Conservation (phyloP, 2,113 vertebrate genomes). For the Orcinus orca region DNA sequence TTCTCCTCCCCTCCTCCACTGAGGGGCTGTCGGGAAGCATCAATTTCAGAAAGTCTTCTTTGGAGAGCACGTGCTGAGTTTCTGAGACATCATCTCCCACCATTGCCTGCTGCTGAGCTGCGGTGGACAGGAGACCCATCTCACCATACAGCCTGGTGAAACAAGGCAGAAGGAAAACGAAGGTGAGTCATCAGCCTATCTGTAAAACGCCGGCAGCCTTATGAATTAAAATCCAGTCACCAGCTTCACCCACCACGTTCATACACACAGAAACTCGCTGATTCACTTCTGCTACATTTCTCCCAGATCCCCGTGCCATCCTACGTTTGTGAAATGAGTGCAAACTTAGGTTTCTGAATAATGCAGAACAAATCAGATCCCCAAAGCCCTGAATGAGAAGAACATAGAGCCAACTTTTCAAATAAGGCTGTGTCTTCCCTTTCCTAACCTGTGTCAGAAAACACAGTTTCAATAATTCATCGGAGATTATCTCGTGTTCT, state of each 20-base stretch:
- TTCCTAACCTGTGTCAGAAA: background rate
- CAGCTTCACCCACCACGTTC: accelerated
- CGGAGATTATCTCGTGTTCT: constrained; percentile 2
- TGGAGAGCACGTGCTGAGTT: constrained; percentile 88
- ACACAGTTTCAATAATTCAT: constrained; percentile 25
- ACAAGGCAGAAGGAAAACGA: constrained; percentile 34
- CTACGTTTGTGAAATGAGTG: background rate
- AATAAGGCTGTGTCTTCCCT: background rate
- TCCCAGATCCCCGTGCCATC: background rate
- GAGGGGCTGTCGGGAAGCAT: constrained; percentile 90
- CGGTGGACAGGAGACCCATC: constrained; percentile 81
- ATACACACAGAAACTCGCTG: no score
- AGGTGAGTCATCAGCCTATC: background rate
- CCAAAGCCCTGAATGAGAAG: background rate
- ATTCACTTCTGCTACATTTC: background rate
- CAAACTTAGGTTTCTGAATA: constrained; percentile 47
- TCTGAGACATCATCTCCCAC: constrained; percentile 82
- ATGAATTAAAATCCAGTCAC: background rate
- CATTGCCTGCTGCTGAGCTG: constrained; percentile 83
- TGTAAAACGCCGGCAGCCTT: accelerated
- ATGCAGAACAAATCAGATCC: constrained; percentile 7
- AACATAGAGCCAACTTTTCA: background rate
- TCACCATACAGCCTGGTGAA: constrained; percentile 87
- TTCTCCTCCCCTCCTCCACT: constrained; percentile 88
- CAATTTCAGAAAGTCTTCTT: constrained; percentile 94